Percentiles rank a stretch among this genome's conserved stretches.
Conservation (phyloP, 2,888 invertebrate species). For the Phyllotreta striolata region DNA sequence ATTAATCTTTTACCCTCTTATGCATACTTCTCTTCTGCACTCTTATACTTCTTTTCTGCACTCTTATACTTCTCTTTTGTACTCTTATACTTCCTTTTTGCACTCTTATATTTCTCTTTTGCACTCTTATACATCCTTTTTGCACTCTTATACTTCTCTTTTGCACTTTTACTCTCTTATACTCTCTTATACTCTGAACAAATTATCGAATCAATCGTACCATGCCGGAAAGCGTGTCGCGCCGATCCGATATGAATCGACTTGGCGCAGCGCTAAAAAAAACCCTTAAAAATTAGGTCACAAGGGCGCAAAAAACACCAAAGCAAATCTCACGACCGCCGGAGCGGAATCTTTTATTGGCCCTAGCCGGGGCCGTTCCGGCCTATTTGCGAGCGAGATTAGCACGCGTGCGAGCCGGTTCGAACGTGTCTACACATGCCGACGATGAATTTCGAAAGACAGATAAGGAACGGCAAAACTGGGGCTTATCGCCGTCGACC, state of each 20-base stretch:
- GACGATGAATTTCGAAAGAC: slow-evolving; percentile 47
- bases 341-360: slow-evolving; percentile 27
- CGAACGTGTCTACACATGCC: slow-evolving; percentile 47
- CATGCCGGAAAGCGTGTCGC: slow-evolving; percentile 6
- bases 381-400: slow-evolving; percentile 32
- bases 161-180: too few species aligned
- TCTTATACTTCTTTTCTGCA: too few species aligned
- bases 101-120: too few species aligned
- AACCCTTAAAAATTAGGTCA: slow-evolving; percentile 1
- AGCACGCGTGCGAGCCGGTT: slow-evolving; percentile 39
- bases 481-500: slow-evolving; percentile 46
- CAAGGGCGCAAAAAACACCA: slow-evolving; percentile 4
- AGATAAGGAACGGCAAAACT: slow-evolving; percentile 48
- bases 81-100: too few species aligned
- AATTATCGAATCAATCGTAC: slow-evolving; percentile 13
- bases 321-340: slow-evolving; percentile 9
- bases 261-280: not conserved
- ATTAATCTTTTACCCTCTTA: too few species aligned
- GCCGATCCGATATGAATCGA: not conserved
- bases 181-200: too few species aligned
- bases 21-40: too few species aligned
- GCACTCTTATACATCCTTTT: too few species aligned
- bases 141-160: too few species aligned
- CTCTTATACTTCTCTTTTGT: too few species aligned
- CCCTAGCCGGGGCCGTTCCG: slow-evolving; percentile 17